A percentile compares a stretch with the other conserved stretches of the same genome.
phyloP scores from a whole-genome alignment of 2,888 invertebrate species.

The Cecidostiba fungosa region DNA sequence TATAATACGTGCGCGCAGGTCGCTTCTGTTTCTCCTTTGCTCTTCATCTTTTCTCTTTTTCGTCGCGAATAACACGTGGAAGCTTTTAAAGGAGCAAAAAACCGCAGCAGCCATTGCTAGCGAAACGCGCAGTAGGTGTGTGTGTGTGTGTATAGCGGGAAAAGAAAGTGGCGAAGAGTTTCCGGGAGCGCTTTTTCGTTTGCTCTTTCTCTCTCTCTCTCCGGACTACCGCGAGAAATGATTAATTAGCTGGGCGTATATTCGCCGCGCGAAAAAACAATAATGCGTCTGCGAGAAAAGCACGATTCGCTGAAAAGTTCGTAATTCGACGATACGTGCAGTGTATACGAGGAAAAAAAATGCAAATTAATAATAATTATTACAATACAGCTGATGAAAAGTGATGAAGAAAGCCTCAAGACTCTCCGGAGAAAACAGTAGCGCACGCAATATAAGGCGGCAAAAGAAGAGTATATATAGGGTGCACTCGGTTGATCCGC shows the following conservation, averaged over 20 bases:
- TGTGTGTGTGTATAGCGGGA: neutral
- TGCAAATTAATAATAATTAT: too few relatives aligned
- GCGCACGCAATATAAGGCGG: neutral
- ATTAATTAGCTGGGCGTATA: slow-evolving; percentile 46
- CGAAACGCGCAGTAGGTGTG: neutral
- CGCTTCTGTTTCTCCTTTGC: slow-evolving; percentile 8
- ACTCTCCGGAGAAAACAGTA: neutral
- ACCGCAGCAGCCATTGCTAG: neutral
- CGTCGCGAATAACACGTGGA: slow-evolving; percentile 45
- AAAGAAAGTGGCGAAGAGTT: slow-evolving; percentile 26
- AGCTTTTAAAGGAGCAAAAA: slow-evolving; percentile 54
- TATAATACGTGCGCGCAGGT: neutral
- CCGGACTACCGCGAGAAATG: slow-evolving; percentile 26
- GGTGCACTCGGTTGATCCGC: slow-evolving; percentile 26
- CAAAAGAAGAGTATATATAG: slow-evolving; percentile 15
- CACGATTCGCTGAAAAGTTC: neutral
- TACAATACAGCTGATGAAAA: too few relatives aligned
- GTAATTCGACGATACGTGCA: neutral
- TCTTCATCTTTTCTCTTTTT: neutral
- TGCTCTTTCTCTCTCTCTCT: neutral
- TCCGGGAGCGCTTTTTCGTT: neutral
- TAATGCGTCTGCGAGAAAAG: neutral
- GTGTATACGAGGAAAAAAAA: too few relatives aligned
- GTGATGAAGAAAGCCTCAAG: neutral
- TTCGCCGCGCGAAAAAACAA: neutral